Base-by-base conservation (phyloP, 2,113 vertebrate genomes). In the Eulemur macaco region DNA sequence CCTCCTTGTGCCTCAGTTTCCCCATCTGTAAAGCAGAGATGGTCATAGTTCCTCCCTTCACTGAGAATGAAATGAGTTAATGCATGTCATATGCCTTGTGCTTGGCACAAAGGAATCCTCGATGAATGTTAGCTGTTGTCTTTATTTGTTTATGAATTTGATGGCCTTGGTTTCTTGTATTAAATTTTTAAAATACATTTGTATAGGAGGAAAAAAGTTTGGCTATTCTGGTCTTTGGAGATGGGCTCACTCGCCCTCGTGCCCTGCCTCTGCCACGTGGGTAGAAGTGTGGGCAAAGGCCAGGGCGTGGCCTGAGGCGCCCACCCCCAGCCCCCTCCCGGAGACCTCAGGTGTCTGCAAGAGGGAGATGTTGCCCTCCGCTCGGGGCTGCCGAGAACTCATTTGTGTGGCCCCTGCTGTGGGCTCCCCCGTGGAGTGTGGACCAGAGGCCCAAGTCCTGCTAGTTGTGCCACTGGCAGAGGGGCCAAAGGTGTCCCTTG, bases 71-170 rank as follows among this genome's bases (percentile, higher is more conserved):
- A 34, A 23, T 9, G 54, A 56, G 54, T 18, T 54, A 13, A 6
- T 3, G 0, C 0, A 0, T 0, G 3, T 39, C 11, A 9, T 0
- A 1, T 10, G 21, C 82, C 34, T 13, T 31, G 11, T 12, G 25
- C 39, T 47, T 17, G 39, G 58, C 47, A 14, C 54, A 17, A 8
- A 37, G 52, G 18, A 11, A 21, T 37, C 27, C 37, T 47, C 0
- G 3, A 2, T 42, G 12, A 29, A 25, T 7, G 3, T 42, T 34
- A 17, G 20, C 60, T 4, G 27, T 10, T 37, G 0, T 73, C 66
- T 71, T 21, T 18, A 27, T 73, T 23, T 90, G 58, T 37, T 93
- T 74, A 23, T 58, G 68, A 78, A 37, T 60, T 47, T 68, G 20
- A 60, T 12, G 8, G 39, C 60, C 76, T 39, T 71, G 73, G 25